Evolutionary conservation across 2,888 invertebrate species (phyloP).

Genomic region (Xanthorhoe spadicearia): DNA sequence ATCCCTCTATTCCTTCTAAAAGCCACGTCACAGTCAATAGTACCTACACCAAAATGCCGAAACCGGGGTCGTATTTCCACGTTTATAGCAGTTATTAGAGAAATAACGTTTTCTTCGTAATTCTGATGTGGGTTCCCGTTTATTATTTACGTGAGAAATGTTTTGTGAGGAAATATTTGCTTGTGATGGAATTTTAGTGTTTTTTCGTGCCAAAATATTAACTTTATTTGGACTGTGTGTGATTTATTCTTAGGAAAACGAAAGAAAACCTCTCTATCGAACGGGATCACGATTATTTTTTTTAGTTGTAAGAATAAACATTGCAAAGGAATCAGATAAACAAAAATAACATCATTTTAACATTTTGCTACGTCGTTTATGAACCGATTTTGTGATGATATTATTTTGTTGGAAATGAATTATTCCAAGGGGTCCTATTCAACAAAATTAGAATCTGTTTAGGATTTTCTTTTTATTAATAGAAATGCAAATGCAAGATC

Average conservation of each 20-base stretch:
- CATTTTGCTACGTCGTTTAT: too few relatives aligned
- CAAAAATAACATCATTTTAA: too few relatives aligned
- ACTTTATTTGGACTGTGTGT: not conserved
- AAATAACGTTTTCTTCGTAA: constrained; percentile 43
- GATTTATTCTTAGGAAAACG: not conserved
- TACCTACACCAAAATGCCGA: constrained; percentile 17
- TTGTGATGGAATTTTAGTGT: constrained; percentile 5
- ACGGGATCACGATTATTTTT: too few relatives aligned
- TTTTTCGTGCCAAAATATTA: not conserved
- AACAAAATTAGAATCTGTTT: too few relatives aligned
- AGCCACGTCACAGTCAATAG: not conserved
- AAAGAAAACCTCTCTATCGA: too few relatives aligned
- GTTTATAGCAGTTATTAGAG: constrained; percentile 39
- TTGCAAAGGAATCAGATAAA: too few relatives aligned
- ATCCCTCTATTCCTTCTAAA: not conserved
- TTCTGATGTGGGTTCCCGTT: constrained; percentile 39
- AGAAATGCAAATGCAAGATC: too few relatives aligned
- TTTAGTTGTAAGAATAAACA: too few relatives aligned
- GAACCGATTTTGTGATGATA: too few relatives aligned
- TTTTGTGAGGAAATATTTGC: constrained; percentile 12
- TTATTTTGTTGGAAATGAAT: too few relatives aligned
- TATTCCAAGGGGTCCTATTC: too few relatives aligned
- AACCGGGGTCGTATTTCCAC: constrained; percentile 36
- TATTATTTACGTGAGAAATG: constrained; percentile 30
- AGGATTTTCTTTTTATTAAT: too few relatives aligned